Conservation (phyloP, 2,888 invertebrate genomes). For the Tuberolachnus salignus region DNA sequence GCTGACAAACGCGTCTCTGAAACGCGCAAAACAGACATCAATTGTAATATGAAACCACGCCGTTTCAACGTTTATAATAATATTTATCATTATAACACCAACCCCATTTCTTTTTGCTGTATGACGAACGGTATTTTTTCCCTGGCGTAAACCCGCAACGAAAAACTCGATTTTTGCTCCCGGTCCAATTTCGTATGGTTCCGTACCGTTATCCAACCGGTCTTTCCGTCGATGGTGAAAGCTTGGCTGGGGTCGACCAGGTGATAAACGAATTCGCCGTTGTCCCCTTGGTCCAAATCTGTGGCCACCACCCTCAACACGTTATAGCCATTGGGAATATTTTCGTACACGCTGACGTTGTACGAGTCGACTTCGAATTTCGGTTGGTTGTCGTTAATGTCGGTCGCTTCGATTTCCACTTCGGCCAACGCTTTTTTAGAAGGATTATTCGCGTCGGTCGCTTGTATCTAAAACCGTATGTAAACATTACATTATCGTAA, state of each 20-base stretch:
- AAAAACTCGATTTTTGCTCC: slow-evolving; percentile 75
- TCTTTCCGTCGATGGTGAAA: slow-evolving; percentile 78
- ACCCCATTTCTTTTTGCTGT: slow-evolving; percentile 58
- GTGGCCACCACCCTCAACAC: slow-evolving; percentile 76
- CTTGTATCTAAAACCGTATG: slow-evolving; percentile 69
- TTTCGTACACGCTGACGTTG: slow-evolving; percentile 90
- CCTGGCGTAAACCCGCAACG: slow-evolving; percentile 78
- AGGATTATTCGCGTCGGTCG: slow-evolving; percentile 79
- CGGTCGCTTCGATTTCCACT: slow-evolving; percentile 75
- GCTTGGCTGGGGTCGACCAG: slow-evolving; percentile 77
- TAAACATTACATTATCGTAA: not conserved
- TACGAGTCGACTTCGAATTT: slow-evolving; percentile 89
- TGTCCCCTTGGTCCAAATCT: slow-evolving; percentile 83
- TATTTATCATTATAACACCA: too few species aligned
- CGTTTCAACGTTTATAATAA: not conserved
- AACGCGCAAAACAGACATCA: slow-evolving; percentile 1
- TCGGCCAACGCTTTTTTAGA: slow-evolving; percentile 76
- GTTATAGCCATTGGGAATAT: slow-evolving; percentile 81
- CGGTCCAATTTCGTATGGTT: slow-evolving; percentile 78
- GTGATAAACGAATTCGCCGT: slow-evolving; percentile 82
- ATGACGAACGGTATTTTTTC: slow-evolving; percentile 77
- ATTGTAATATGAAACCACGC: not conserved
- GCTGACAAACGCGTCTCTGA: slow-evolving; percentile 67
- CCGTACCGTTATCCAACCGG: slow-evolving; percentile 85
- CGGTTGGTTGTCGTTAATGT: slow-evolving; percentile 83